Base-by-base conservation (phyloP, 1,140 invertebrate species). In the Brachionus rotundiformis region DNA sequence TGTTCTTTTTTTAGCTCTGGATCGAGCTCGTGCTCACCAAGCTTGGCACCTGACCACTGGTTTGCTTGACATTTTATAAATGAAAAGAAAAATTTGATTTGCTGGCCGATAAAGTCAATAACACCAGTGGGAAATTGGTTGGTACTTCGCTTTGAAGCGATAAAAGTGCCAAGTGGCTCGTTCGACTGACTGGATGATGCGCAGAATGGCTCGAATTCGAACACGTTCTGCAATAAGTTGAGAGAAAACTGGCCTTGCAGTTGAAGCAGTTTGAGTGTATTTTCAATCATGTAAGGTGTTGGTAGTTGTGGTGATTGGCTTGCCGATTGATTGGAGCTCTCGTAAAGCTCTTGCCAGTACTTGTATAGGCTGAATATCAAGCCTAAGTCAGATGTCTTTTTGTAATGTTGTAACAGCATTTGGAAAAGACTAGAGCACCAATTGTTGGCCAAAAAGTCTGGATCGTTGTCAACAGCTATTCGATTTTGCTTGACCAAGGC, bases 251-350 rank as follows among this genome's bases (percentile, higher is more conserved):
- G 68, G 16, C 36, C 27, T 44, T 73, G 68, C 11, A 73, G 39
- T 27, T 73, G 68, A 13, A 73, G 68, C 11, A 44, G 41, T 73
- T 73, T 73, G 16, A 41, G 19, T 2, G 68, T 73, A 11, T 73
- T 73, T 73, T 73, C 68, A 11, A 73, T 44, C 11, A 44, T 39
- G 29, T 73, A 73, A 2, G 16, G 6, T 3, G 68, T 73, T 7
- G 68, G 68, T 2, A 41, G 33, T 44, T 41, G 39, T 23, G 25
- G 36, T n/a, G 29, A 7, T 41, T 73, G 68, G n/a, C 36, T 23
- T 44, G 25, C 36, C 10, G 63, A 3, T 23, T 41, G 11, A 39
- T 44, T 25, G 25, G 5, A 3, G 13, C 25, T 31, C 2, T 73
- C 36, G 39, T 44, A 25, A 19, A 73, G 19, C 19, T 73, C 29